phyloP scores from a whole-genome alignment of 2,797 vertebrate genomes.

The Triplophysa bombifrons region DNA sequence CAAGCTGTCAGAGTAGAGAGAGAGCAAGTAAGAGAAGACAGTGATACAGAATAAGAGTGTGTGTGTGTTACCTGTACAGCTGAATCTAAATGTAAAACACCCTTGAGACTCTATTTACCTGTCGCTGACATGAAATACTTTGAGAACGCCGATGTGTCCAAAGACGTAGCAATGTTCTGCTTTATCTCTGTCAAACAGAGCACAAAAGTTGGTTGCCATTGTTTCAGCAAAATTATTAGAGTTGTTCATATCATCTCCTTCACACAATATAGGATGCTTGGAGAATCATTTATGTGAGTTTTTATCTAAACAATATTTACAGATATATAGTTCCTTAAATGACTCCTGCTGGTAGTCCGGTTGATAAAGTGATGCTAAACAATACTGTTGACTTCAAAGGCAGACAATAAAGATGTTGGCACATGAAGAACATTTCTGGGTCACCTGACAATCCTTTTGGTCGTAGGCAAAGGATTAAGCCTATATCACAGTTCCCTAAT shows the following conservation, averaged over 20 bases:
- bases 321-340: too few relatives aligned
- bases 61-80: conserved; percentile 18
- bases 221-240: neutral
- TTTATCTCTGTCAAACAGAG: neutral
- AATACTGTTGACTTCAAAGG: too few relatives aligned
- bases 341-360: too few relatives aligned
- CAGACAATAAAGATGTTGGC: too few relatives aligned
- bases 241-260: neutral
- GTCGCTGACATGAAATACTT: neutral
- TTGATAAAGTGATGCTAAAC: too few relatives aligned
- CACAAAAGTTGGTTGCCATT: neutral
- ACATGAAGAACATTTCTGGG: too few relatives aligned
- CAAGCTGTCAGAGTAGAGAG: conserved; percentile 86
- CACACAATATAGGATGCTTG: neutral
- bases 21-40: conserved; percentile 26
- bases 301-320: too few relatives aligned
- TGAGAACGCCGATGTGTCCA: neutral
- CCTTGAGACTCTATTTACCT: neutral
- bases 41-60: conserved; percentile 39
- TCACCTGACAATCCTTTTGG: neutral
- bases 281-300: too few relatives aligned
- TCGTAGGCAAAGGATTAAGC: too few relatives aligned
- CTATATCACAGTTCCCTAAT: too few relatives aligned
- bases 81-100: neutral
- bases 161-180: neutral